Base-by-base conservation (phyloP, 2,888 invertebrate species). In the Mythimna loreyi region DNA sequence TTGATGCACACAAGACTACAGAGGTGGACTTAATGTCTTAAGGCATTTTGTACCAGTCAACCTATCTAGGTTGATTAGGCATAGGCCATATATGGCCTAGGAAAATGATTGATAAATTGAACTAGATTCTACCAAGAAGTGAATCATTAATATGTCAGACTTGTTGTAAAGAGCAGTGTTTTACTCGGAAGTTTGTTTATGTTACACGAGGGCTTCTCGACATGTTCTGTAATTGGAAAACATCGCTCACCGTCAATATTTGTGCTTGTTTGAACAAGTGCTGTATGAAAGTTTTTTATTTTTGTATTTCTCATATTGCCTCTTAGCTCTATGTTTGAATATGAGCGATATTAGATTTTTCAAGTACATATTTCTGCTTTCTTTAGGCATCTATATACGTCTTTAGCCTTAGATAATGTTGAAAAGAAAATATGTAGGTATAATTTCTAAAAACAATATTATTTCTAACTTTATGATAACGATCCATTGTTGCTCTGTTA, bases 161-260 rank as follows among this genome's bases (percentile, higher is more conserved):
- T 59, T 23, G 3, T 43, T n/a, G 5, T 25, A 13, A 52, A 47
- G 33, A 16, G 0, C 16, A 23, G 40, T 40, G 2, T 52, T 53
- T 47, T 16, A 49, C 30, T 36, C n/a, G 21, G 28, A 62, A 52
- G 19, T 69, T 21, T 63, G 43, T 67, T 67, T 67, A 65, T 67
- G 60, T 25, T n/a, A 49, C 56, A 60, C 25, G 40, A 52, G 28
- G 23, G 25, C 52, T 25, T 57, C 58, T 47, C 60, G 16, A 40
- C 55, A 33, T 30, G 23, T 61, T 69, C 53, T 40, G 49, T 73
- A 53, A 81, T 73, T 69, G 70, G 36, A 71, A 59, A 68, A 79
- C 61, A 62, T 67, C 52, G 52, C 33, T 47, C 43, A n/a, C 45
- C 55, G 71, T 67, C 63, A 71, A 75, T 72, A 75, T 79, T 71